Evolutionary conservation across 2,113 vertebrate genomes (phyloP), one percentile per base, ranked within the genome.

Genomic region (Heptranchias perlo): DNA sequence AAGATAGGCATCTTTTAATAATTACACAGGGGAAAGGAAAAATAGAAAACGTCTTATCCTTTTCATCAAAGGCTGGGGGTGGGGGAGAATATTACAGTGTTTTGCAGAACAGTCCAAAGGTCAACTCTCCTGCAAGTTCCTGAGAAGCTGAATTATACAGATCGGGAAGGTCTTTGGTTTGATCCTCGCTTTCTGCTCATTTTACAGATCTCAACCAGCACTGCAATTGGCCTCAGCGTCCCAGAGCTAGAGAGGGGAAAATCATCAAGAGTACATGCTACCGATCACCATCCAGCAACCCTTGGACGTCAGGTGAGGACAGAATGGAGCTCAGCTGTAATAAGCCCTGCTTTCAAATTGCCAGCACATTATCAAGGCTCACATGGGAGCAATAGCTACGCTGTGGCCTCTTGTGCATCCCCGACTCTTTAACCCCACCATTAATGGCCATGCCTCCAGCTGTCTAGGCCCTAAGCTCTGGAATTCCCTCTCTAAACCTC

Each of bases 1-100:
- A 95, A 73, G 94, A 95, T 69, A 52, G 52, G 35, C 8, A 95
- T 73, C 94, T 95, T 95, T 95, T 47, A 6, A 69, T 69, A 62
- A 95, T 95, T 95, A 28, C 23, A 91, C 64, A 16, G 65, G 52
- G 94, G 10, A 16, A 5, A 67, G 39, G 44, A 35, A 47, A 11
- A 69, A 65, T 1, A 13, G n/a, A 13, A 67, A 67, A 67, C 93
- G 14, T 54, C 44, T 31, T 49, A 21, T 82, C 44, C n/a, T 82
- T 76, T 44, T 62, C 58, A 93, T 39, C n/a, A 61, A 62, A 64
- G 35, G 35, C 39, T 39, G 58, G n/a, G 21, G 18, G 58, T 93
- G 54, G 35, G 58, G 89, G 64, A 62, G 16, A 64, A 5, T 23
- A 62, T 62, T 62, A 89, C 35, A 39, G 10, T 23, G 7, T 39